Conservation (phyloP, 1,140 invertebrate genomes). For the Drosophila murphyi region DNA sequence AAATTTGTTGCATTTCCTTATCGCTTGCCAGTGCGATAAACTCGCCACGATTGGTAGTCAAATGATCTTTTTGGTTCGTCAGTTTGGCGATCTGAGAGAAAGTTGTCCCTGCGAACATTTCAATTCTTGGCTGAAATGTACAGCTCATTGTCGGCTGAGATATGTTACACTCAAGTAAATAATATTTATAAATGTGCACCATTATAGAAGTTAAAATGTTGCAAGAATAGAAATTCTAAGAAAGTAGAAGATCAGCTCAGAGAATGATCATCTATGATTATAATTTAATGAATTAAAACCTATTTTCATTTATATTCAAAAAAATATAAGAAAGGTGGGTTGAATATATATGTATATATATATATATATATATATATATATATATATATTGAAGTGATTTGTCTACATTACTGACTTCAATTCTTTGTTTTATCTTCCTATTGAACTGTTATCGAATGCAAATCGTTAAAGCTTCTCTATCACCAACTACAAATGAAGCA, state of each 20-base stretch:
- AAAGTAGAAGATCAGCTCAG: no score
- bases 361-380: no score
- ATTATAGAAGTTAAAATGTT: neutral
- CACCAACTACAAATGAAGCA: conserved; percentile 40
- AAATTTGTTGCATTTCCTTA: conserved; percentile 46
- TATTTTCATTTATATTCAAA: no score
- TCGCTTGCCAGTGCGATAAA: conserved; percentile 26
- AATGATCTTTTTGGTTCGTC: conserved; percentile 11
- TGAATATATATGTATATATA: no score
- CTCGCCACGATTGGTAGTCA: conserved; percentile 16
- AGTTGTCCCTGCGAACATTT: conserved; percentile 15
- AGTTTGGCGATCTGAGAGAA: conserved; percentile 13
- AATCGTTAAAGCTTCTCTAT: conserved; percentile 31
- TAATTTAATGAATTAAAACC: no score
- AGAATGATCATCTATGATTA: no score
- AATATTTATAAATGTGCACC: conserved; percentile 3
- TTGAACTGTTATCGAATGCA: neutral
- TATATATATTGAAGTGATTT: no score
- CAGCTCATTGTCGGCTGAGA: conserved; percentile 1
- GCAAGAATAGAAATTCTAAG: neutral
- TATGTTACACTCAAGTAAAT: conserved; percentile 22
- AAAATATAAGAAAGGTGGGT: no score
- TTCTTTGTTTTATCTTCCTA: neutral
- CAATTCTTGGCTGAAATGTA: conserved; percentile 17
- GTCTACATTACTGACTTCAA: no score